These are phyloP conservation scores for Syngnathoides biaculeatus DNA, from an alignment of 2,113 vertebrate species.

Conservation along the genomic window DNA sequence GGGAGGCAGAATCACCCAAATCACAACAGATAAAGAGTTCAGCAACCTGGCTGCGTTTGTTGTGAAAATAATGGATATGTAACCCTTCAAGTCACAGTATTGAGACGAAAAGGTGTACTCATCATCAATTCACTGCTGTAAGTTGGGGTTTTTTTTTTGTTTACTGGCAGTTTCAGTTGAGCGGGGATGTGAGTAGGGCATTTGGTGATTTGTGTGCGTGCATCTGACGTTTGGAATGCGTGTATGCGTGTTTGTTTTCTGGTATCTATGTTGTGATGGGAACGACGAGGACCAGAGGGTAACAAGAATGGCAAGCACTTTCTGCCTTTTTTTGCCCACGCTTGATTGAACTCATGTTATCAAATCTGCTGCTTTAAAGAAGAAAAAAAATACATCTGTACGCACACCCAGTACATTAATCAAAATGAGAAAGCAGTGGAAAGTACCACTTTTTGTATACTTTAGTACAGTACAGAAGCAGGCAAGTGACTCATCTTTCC, in stretches of 20 bases:
- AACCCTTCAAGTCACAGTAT: slow-evolving; percentile 26
- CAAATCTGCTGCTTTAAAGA: slow-evolving; percentile 59
- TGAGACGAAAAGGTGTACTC: slow-evolving; percentile 2
- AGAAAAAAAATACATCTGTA: slow-evolving; percentile 55
- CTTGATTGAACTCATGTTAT: slow-evolving; percentile 59
- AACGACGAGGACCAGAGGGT: slow-evolving; percentile 51
- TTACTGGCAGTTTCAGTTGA: slow-evolving; percentile 63
- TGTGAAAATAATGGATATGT: slow-evolving; percentile 31
- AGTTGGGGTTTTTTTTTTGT: slow-evolving; percentile 77
- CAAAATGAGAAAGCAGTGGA: slow-evolving; percentile 58
- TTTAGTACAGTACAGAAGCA: slow-evolving; percentile 42
- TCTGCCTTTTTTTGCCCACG: slow-evolving; percentile 61
- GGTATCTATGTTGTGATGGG: slow-evolving; percentile 56
- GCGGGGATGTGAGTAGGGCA: slow-evolving; percentile 68
- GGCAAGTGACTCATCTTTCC: slow-evolving; percentile 48
- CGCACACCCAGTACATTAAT: slow-evolving; percentile 62
- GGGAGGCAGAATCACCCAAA: not conserved
- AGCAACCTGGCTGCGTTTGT: slow-evolving; percentile 25
- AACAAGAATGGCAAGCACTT: slow-evolving; percentile 53
- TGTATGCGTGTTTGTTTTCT: slow-evolving; percentile 36
- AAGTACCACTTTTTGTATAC: slow-evolving; percentile 37
- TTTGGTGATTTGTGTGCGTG: slow-evolving; percentile 52
- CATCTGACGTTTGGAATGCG: slow-evolving; percentile 38
- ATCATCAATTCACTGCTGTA: slow-evolving; percentile 73
- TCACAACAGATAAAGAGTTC: slow-evolving; percentile 8